These are phyloP conservation scores for Proteles cristata DNA, from an alignment of 2,113 vertebrate genomes.

Conservation along the genomic window DNA sequence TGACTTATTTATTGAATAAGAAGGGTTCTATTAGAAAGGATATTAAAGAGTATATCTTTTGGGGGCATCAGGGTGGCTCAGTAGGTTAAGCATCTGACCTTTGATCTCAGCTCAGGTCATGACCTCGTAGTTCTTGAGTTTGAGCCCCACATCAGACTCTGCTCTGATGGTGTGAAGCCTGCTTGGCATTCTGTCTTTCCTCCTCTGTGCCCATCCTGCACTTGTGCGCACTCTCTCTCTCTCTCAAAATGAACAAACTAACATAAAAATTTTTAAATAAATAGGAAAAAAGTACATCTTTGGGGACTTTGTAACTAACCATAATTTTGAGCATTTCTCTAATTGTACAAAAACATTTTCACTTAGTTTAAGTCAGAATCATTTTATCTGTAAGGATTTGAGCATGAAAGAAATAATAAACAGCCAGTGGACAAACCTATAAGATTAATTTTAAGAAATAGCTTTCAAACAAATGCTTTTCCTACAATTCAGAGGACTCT, in stretches of 20 bases:
- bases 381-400: background rate
- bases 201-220: too few relatives aligned
- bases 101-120: too few relatives aligned
- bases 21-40: background rate
- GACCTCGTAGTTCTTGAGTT: too few relatives aligned
- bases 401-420: background rate
- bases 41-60: background rate
- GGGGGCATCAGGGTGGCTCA: too few relatives aligned
- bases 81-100: too few relatives aligned
- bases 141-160: too few relatives aligned
- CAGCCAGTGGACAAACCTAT: background rate
- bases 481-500: background rate
- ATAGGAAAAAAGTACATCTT: background rate
- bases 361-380: background rate
- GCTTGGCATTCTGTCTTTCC: too few relatives aligned
- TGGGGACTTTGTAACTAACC: background rate
- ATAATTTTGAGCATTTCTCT: conserved; percentile 29
- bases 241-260: too few relatives aligned
- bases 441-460: background rate
- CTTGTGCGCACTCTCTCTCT: too few relatives aligned
- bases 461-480: background rate
- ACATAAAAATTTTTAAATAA: too few relatives aligned
- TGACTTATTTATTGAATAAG: background rate
- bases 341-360: background rate
- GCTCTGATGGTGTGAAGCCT: too few relatives aligned